These are phyloP conservation scores for Crotalus horridus DNA, from an alignment of 2,113 vertebrate species.

Conservation along the genomic window DNA sequence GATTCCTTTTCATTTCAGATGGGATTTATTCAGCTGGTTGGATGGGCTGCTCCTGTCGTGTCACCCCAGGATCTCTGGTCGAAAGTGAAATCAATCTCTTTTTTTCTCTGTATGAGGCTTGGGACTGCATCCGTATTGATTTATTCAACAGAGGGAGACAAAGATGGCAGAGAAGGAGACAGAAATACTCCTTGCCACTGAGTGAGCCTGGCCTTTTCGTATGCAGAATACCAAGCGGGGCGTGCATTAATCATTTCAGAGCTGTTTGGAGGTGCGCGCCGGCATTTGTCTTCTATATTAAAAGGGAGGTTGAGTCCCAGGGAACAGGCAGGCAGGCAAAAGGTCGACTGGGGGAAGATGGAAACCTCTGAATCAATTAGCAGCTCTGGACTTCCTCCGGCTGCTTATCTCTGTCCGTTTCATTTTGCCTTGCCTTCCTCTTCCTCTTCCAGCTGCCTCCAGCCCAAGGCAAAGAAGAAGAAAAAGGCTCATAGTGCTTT, in stretches of 20 bases:
- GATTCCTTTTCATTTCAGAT: conserved; percentile 15
- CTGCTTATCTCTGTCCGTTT: neutral
- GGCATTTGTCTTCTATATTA: neutral
- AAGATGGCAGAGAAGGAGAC: neutral
- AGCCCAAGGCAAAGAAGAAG: neutral
- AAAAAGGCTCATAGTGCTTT: neutral
- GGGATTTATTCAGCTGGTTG: neutral
- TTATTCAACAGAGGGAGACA: conserved; percentile 1
- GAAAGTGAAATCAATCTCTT: conserved; percentile 24
- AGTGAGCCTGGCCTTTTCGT: neutral
- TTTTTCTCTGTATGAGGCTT: conserved; percentile 2
- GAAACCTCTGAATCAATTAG: conserved; percentile 1
- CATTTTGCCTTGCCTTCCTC: neutral
- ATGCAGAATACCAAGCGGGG: conserved; percentile 12
- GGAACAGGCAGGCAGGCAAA: neutral
- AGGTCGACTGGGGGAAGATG: neutral
- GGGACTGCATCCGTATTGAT: conserved; percentile 12
- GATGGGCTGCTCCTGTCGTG: neutral
- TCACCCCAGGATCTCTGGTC: neutral
- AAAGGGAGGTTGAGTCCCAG: neutral
- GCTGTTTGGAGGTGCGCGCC: neutral
- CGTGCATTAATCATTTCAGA: neutral
- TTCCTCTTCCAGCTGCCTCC: neutral
- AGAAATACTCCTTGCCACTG: neutral
- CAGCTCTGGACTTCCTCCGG: neutral